Base-by-base conservation (phyloP, 2,888 invertebrate species). In the Zygothrica quintamaculata region DNA sequence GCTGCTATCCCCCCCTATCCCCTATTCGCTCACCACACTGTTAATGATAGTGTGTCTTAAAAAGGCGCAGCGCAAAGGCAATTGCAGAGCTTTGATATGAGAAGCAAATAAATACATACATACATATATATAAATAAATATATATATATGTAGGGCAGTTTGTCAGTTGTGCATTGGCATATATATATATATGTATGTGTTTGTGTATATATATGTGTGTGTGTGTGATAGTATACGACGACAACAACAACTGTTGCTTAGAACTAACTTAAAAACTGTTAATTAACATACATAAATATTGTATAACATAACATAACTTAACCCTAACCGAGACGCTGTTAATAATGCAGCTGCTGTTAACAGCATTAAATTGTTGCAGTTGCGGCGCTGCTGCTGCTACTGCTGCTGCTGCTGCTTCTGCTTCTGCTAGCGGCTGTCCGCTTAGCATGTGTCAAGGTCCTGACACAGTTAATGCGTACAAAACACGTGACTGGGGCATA, bases 361-460 rank as follows among this genome's bases (percentile, higher is more conserved):
- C 13, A 22, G 8, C 39, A 15, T 31, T n/a, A 11, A 34, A 2
- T 26, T 33, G 22, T 42, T 34, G 6, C n/a, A n/a, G n/a, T n/a
- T n/a, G n/a, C n/a, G n/a, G n/a, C n/a, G 31, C n/a, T 47, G 43
- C 40, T 31, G n/a, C n/a, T n/a, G n/a, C n/a, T 9, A 31, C 44
- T 50, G 59, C 36, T 52, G 53, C 47, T 47, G 46, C 58, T 53
- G 36, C 34, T 44, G 8, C 7, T 11, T 31, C n/a, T 47, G 43
- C 40, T 31, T n/a, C n/a, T n/a, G n/a, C n/a, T n/a, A n/a, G n/a
- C n/a, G n/a, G n/a, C n/a, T n/a, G n/a, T n/a, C n/a, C n/a, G 43
- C 43, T 34, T 26, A 15, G 25, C 62, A 62, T 60, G 43, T 79
- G 79, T 85, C 79, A 85, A 79, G 79, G 79, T 82, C 76, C 62